Evolutionary conservation across 2,113 vertebrate species (phyloP).

Genomic region (Ginglymostoma cirratum): DNA sequence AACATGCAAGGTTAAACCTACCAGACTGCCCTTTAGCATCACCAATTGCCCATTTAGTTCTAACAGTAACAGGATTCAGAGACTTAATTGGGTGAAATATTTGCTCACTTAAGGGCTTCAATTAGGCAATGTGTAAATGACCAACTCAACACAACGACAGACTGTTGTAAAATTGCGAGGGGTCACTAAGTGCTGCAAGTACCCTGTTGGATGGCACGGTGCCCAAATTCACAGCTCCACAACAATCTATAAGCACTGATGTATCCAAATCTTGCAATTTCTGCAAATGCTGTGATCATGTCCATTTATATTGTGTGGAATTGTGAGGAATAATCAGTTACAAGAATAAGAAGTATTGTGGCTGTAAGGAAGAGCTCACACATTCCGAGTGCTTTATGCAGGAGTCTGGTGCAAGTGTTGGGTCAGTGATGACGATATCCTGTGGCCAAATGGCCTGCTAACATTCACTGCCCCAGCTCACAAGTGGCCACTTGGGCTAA

Average conservation of each 20-base stretch:
- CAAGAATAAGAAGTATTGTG: background rate
- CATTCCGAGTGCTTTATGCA: background rate
- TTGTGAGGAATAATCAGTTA: background rate
- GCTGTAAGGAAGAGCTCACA: background rate
- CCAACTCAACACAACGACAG: too few species aligned
- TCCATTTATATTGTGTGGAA: background rate
- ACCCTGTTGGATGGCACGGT: too few species aligned
- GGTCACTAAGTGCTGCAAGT: too few species aligned
- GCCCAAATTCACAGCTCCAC: too few species aligned
- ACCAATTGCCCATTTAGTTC: too few species aligned
- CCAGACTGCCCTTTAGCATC: too few species aligned
- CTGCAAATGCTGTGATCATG: background rate
- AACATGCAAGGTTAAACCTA: too few species aligned
- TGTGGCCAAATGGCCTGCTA: background rate
- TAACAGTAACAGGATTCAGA: too few species aligned
- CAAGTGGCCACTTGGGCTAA: background rate
- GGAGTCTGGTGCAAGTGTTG: background rate
- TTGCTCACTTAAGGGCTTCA: too few species aligned
- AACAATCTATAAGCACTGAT: background rate
- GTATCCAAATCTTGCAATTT: background rate
- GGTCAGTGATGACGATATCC: background rate
- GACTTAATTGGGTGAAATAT: too few species aligned
- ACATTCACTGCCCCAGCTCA: background rate
- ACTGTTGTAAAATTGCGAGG: too few species aligned
- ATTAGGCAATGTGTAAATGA: too few species aligned